Conservation (phyloP, 2,797 vertebrate species). For the Centropyge bicolor region DNA sequence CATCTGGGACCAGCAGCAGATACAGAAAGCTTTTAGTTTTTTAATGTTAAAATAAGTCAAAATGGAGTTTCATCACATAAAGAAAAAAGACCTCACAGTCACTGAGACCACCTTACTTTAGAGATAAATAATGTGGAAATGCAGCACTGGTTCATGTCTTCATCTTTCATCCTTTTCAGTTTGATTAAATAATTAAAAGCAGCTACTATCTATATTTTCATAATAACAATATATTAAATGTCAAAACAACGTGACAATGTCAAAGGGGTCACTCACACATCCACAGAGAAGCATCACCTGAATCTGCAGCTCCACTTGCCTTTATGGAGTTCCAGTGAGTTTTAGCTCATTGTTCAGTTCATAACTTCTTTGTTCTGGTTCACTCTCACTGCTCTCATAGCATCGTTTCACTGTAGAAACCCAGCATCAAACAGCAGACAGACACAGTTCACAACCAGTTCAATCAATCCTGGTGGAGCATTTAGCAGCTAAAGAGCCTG, state of each 20-base stretch:
- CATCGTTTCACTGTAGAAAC: background rate
- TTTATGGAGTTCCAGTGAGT: background rate
- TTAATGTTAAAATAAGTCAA: background rate
- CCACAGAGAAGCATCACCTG: background rate
- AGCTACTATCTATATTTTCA: background rate
- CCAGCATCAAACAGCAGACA: background rate
- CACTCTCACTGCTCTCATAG: background rate
- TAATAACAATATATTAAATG: background rate
- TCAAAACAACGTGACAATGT: too few species aligned
- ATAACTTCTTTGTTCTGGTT: background rate
- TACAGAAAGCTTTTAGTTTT: background rate
- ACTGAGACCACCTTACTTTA: background rate
- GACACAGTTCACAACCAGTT: background rate
- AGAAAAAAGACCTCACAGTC: background rate
- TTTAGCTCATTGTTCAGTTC: background rate
- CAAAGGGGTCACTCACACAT: too few species aligned
- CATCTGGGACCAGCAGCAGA: constrained; percentile 3
- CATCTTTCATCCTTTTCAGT: background rate
- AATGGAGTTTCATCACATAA: background rate
- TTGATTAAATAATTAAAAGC: background rate
- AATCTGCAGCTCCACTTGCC: background rate
- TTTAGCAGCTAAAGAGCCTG: background rate
- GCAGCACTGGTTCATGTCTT: background rate
- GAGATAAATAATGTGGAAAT: background rate
- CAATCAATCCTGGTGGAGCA: background rate